phyloP scores from a whole-genome alignment of 2,888 invertebrate species.

The Euplexia lucipara region DNA sequence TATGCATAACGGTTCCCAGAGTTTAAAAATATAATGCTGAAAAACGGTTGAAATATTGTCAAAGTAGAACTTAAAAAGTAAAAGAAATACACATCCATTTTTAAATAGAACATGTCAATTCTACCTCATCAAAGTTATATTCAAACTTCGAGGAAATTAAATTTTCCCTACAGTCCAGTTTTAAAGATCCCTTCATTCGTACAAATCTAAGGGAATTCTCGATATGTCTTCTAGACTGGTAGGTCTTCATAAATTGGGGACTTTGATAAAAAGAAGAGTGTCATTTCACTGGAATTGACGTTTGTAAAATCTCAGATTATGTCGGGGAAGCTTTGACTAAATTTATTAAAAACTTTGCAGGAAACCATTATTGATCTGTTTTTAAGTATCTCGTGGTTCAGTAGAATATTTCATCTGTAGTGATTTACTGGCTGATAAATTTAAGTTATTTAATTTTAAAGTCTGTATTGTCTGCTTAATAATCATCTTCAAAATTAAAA shows the following conservation, averaged over 20 bases:
- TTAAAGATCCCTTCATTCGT: conserved; percentile 37
- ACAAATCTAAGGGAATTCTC: conserved; percentile 2
- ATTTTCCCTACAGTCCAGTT: conserved; percentile 48
- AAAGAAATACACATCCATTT: conserved; percentile 27
- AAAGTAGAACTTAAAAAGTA: neutral
- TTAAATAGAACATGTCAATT: conserved; percentile 59
- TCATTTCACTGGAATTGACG: conserved; percentile 71
- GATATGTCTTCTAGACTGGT: conserved; percentile 4
- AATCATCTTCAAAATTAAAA: too few species aligned
- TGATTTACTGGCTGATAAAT: neutral
- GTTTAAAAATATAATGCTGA: neutral
- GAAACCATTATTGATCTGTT: conserved; percentile 29
- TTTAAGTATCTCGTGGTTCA: conserved; percentile 18
- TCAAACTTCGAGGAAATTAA: conserved; percentile 66
- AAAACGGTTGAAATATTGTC: neutral
- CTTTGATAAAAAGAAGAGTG: conserved; percentile 64
- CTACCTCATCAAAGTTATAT: conserved; percentile 62
- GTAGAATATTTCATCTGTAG: conserved; percentile 2
- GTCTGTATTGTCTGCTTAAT: too few species aligned
- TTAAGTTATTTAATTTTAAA: too few species aligned
- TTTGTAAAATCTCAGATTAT: conserved; percentile 69
- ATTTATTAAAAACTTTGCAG: conserved; percentile 63
- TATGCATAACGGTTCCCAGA: neutral
- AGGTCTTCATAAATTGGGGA: conserved; percentile 55
- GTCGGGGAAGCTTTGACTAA: conserved; percentile 60